Percentiles rank a stretch among this genome's conserved stretches.
phyloP scores from a whole-genome alignment of 2,888 invertebrate genomes.

The Caenorhabditis angaria region DNA sequence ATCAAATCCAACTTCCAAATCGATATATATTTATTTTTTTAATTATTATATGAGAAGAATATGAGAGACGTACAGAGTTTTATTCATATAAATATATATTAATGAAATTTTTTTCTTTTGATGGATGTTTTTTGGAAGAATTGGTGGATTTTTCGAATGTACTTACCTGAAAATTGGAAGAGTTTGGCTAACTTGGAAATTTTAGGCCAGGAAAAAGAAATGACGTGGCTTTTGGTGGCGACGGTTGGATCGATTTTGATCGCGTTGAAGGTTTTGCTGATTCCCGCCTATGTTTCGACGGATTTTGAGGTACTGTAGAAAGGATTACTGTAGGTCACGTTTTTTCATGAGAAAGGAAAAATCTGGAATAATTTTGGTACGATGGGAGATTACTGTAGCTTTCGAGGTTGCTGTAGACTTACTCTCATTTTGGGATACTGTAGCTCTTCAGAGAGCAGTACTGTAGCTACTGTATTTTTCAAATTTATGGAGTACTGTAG shows the following conservation, averaged over 20 bases:
- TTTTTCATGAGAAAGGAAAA: too few relatives aligned
- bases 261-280: slow-evolving; percentile 51
- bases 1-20: slow-evolving; percentile 1
- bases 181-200: too few relatives aligned
- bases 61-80: not conserved
- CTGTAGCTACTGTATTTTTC: too few relatives aligned
- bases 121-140: not conserved
- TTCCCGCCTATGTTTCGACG: slow-evolving; percentile 65
- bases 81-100: not conserved
- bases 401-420: too few relatives aligned
- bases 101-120: not conserved
- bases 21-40: slow-evolving; percentile 6
- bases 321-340: slow-evolving; percentile 3
- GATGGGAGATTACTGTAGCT: too few relatives aligned
- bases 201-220: too few relatives aligned
- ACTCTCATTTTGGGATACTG: too few relatives aligned
- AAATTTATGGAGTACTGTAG: too few relatives aligned
- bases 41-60: not conserved
- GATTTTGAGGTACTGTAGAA: slow-evolving; percentile 67
- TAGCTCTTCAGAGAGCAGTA: too few relatives aligned
- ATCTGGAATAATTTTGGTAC: not conserved
- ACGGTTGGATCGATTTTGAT: slow-evolving; percentile 22
- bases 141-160: not conserved
- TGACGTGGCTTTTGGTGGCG: too few relatives aligned
- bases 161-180: too few relatives aligned